Base-by-base conservation (phyloP, 2,888 invertebrate species). In the Eupithecia dodoneata region DNA sequence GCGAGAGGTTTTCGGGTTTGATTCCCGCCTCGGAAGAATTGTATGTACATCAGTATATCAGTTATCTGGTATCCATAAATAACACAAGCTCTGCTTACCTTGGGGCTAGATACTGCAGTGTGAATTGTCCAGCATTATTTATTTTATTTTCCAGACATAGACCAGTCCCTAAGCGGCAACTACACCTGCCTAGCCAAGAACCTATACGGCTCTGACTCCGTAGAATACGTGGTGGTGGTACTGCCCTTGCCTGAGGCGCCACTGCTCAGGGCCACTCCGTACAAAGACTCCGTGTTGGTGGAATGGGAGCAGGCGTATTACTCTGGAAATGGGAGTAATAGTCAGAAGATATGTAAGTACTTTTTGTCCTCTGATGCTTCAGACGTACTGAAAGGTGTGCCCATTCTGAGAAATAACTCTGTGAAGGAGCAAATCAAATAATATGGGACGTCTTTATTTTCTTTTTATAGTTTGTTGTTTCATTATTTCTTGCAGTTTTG, bases 141-240 rank as follows among this genome's bases (percentile, higher is more conserved):
- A 30, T 30, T 30, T 30, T 30, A 30, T 30, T 30, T 30, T 0
- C 30, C 90, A 94, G 94, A 94, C 75, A 94, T 94, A 81, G 94
- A 94, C 80, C 94, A 93, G 81, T 94, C 97, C 6, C 93, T 97
- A 42, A 96, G 97, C 80, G 97, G 97, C 63, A 98, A 98, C 95
- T 98, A 97, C 92, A 97, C 97, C 0, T 98, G 98, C 87, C 95
- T 97, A 13, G 97, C 97, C 10, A 97, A 97, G 89, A 98, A 98
- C 91, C 95, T 97, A 18, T 97, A 97, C 88, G 98, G 98, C 0
- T 97, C 97, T 45, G 98, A 98, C 88, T 97, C 97, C 71, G 97
- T 98, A 76, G 97, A 97, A 75, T 98, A 98, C 89, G 96, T 96
- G 2, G 96, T 98, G 55, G 95, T 96, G 76, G 98, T 98, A 0